These are phyloP conservation scores for Bombus polaris DNA, from an alignment of 1,140 invertebrate genomes.

Conservation along the genomic window DNA sequence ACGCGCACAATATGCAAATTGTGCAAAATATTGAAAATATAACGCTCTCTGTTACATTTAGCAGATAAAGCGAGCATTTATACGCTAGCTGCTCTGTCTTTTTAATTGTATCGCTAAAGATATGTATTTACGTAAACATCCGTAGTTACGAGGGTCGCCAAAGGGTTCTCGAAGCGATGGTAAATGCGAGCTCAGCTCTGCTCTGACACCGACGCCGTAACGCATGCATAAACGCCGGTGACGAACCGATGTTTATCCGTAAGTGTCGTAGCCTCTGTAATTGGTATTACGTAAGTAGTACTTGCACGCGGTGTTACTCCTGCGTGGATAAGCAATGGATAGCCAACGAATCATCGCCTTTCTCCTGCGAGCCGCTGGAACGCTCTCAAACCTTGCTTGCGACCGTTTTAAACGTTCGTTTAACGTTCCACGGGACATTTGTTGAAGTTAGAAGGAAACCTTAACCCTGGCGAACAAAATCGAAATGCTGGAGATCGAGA, in stretches of 20 bases:
- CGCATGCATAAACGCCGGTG: constrained; percentile 56
- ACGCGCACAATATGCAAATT: no score
- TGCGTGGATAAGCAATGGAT: constrained; percentile 57
- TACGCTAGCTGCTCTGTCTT: not conserved
- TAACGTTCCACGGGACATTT: not conserved
- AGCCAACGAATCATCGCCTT: constrained; percentile 75
- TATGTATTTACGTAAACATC: not conserved
- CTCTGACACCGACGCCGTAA: not conserved
- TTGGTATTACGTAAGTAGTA: constrained; percentile 73
- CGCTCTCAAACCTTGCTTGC: not conserved
- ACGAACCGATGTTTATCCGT: constrained; percentile 57
- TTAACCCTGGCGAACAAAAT: constrained; percentile 7
- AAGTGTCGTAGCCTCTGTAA: constrained; percentile 56
- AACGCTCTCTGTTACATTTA: fast-evolving
- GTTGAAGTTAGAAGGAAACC: not conserved
- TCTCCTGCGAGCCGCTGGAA: constrained; percentile 52
- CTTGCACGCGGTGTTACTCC: constrained; percentile 46
- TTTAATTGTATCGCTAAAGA: not conserved
- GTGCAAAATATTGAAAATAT: no score
- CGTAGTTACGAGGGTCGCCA: constrained; percentile 32
- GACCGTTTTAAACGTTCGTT: no score
- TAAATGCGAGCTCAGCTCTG: constrained; percentile 53
- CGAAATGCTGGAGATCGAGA: not conserved
- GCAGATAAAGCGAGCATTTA: no score
- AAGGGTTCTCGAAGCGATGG: constrained; percentile 34